Evolutionary conservation across 35 echinoderm and acorn worm species (phyloP).

Genomic region (Amphiura filiformis): DNA sequence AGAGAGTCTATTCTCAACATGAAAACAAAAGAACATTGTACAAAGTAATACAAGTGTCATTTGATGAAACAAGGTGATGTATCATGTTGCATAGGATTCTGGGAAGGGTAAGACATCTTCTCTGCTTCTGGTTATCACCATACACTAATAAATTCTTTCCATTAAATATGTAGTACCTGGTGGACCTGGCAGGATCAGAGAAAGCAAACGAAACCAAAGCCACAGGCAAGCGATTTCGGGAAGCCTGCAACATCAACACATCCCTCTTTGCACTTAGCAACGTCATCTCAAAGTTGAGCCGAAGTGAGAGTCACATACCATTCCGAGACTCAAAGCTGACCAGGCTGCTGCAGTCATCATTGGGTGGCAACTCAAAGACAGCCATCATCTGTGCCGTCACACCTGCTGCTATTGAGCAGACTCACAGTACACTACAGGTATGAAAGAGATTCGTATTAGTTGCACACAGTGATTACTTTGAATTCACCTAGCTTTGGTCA

Average conservation of each 20-base stretch:
- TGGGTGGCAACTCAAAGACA: slow-evolving; percentile 90
- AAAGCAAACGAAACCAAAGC: slow-evolving; percentile 82
- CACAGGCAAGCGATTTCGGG: slow-evolving; percentile 56
- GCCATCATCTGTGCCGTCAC: slow-evolving; percentile 92
- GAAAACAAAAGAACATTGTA: too few relatives aligned
- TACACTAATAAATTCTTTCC: too few relatives aligned
- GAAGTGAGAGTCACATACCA: slow-evolving; percentile 57
- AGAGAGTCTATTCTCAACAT: too few relatives aligned
- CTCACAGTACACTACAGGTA: slow-evolving; percentile 83
- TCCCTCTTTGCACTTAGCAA: slow-evolving; percentile 68
- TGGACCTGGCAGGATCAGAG: slow-evolving; percentile 91
- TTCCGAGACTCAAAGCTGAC: slow-evolving; percentile 92
- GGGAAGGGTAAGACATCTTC: too few relatives aligned
- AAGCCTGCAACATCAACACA: slow-evolving; percentile 87
- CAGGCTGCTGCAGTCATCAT: slow-evolving; percentile 72
- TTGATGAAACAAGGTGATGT: too few relatives aligned
- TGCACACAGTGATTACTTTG: background rate
- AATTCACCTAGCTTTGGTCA: background rate
- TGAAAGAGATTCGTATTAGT: background rate
- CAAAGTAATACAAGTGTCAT: too few relatives aligned
- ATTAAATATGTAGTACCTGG: slow-evolving; percentile 71
- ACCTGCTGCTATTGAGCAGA: slow-evolving; percentile 75
- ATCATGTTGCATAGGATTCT: too few relatives aligned
- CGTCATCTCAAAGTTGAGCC: slow-evolving; percentile 79
- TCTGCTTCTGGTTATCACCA: background rate